phyloP scores from a whole-genome alignment of 2,797 vertebrate species.

The Sarcoramphus papa region DNA sequence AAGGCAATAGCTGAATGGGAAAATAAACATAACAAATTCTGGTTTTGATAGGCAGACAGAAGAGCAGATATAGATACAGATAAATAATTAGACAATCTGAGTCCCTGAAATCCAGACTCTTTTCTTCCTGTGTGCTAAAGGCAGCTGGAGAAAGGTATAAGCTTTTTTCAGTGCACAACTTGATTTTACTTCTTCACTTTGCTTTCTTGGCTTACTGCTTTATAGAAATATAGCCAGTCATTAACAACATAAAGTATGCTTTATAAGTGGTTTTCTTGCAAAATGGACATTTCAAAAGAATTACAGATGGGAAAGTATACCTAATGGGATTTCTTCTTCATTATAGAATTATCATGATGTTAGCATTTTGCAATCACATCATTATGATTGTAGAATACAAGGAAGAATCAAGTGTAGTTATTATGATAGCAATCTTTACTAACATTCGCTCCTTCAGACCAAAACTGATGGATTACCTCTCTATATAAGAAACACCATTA shows the following conservation, averaged over 20 bases:
- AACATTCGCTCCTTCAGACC: neutral
- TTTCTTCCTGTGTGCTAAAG: neutral
- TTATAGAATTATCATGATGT: constrained; percentile 37
- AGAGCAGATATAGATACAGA: neutral
- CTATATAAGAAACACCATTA: neutral
- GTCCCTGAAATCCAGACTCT: neutral
- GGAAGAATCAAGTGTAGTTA: constrained; percentile 14
- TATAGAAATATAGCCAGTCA: constrained; percentile 36
- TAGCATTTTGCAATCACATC: constrained; percentile 43
- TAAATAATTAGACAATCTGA: neutral
- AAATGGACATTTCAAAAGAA: constrained; percentile 55
- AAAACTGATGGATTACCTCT: neutral
- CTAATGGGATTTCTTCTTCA: constrained; percentile 25
- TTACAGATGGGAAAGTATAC: constrained; percentile 41
- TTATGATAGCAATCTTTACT: constrained; percentile 22
- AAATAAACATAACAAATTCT: neutral
- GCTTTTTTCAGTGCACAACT: neutral
- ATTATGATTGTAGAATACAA: neutral
- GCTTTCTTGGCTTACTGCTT: constrained; percentile 39
- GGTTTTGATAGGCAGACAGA: neutral
- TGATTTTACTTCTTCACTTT: constrained; percentile 40
- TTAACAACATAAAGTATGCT: neutral
- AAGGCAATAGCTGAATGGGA: neutral
- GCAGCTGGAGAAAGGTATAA: neutral
- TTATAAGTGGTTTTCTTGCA: constrained; percentile 41